Percentiles rank a stretch among this genome's conserved stretches.
Conservation (phyloP, 1,140 invertebrate genomes). For the Diachasma alloeum region DNA sequence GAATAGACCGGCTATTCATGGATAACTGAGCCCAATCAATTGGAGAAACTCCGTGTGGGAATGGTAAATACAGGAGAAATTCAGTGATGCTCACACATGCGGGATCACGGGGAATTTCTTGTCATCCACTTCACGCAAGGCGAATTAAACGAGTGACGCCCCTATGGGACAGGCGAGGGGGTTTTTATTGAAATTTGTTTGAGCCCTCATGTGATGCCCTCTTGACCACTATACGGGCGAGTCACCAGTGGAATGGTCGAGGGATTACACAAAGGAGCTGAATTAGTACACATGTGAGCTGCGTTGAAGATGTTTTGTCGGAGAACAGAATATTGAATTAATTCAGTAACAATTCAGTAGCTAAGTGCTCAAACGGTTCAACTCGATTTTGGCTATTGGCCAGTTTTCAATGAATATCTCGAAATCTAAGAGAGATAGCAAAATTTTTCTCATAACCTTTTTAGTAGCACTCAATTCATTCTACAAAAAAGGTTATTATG, state of each 20-base stretch:
- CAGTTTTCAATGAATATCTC: no score
- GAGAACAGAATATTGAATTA: no score
- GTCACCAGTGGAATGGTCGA: not conserved
- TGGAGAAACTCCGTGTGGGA: not conserved
- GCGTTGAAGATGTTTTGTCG: no score
- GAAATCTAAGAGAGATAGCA: no score
- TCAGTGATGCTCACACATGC: not conserved
- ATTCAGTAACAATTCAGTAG: no score
- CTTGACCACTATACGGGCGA: not conserved
- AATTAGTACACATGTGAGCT: not conserved
- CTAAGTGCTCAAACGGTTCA: no score
- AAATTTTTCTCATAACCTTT: no score
- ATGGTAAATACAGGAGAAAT: not conserved
- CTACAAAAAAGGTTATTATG: no score
- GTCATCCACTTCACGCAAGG: not conserved
- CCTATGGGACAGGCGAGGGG: slow-evolving; percentile 29
- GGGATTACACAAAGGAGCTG: not conserved
- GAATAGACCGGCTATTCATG: slow-evolving; percentile 40
- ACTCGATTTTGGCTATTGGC: no score
- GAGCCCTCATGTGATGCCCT: slow-evolving; percentile 37
- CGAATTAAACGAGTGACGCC: not conserved
- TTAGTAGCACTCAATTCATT: no score
- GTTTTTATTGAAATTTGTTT: slow-evolving; percentile 59
- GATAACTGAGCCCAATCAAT: not conserved
- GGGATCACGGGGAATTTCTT: not conserved